Evolutionary conservation across 2,797 vertebrate species (phyloP), one percentile per base, ranked within the genome.

Genomic region (Falco columbarius): DNA sequence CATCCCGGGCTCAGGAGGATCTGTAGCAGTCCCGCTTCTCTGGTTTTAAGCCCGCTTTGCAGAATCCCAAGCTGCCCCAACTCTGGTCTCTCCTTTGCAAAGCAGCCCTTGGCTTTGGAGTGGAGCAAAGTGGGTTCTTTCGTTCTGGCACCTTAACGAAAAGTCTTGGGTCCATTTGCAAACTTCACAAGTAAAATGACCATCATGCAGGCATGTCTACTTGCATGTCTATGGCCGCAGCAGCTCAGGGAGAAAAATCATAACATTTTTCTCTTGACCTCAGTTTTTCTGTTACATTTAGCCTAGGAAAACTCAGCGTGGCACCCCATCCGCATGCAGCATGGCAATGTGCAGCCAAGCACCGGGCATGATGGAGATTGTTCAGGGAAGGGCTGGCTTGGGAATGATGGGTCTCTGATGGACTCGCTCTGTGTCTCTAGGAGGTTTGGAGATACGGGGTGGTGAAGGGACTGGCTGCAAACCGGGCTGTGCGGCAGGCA

Each of bases 401-500:
- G 87, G 44, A 71, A 7, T 4, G 27, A 70, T 67, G 38, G 40
- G 47, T 47, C 29, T 68, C 55, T 1, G 3, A 27, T 2, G 30
- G 59, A 12, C 32, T 30, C 0, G 0, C 55, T 46, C 62, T 3
- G 0, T 8, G 23, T 10, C 44, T 58, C 52, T 34, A 23, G 34
- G 40, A 30, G 5, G 3, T 16, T 40, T 75, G 74, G 36, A 61
- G 40, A 18, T 5, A 3, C 0, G 0, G 6, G 3, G n/a, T 7
- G 38, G 5, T 1, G 23, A 77, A 81, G 77, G 56, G 32, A 23
- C 22, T 54, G 71, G 5, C 5, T 46, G 27, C 36, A 81, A 66
- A 62, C 2, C 0, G 32, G 51, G 10, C 76, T 58, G 6, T 1
- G 12, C 18, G 49, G 23, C 3, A 2, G n/a, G 34, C 72, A 46